Evolutionary conservation across 37 sponge, comb jelly and placozoan species (phyloP).

Genomic region (Hexactinellida sp.): DNA sequence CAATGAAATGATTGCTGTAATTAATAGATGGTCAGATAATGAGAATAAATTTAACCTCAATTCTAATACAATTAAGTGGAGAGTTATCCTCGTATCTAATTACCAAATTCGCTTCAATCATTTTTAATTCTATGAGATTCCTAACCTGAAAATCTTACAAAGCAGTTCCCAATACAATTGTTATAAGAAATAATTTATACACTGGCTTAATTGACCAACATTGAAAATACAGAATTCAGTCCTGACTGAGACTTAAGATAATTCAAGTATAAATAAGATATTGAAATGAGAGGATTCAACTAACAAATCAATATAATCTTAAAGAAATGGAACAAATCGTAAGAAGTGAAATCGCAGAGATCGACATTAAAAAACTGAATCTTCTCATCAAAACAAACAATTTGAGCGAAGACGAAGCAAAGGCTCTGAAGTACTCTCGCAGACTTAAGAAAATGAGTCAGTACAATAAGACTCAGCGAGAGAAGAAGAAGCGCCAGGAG

Average conservation of each 20-base stretch:
- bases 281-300: too few species aligned
- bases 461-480: neutral
- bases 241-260: too few species aligned
- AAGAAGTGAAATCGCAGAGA: neutral
- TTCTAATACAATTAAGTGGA: neutral
- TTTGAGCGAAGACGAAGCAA: neutral
- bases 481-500: neutral
- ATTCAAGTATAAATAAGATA: neutral
- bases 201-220: too few species aligned
- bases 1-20: neutral
- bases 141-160: neutral
- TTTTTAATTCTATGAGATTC: neutral
- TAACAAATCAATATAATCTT: neutral
- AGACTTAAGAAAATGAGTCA: constrained; percentile 6
- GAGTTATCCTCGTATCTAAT: neutral
- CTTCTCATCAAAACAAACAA: neutral
- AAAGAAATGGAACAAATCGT: neutral
- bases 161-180: neutral
- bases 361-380: constrained; percentile 3
- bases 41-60: neutral
- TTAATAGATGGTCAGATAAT: neutral
- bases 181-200: too few species aligned
- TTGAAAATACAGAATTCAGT: too few species aligned
- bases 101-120: neutral
- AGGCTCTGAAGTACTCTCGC: neutral